phyloP scores from a whole-genome alignment of 1,140 invertebrate genomes.

The Ooceraea biroi region DNA sequence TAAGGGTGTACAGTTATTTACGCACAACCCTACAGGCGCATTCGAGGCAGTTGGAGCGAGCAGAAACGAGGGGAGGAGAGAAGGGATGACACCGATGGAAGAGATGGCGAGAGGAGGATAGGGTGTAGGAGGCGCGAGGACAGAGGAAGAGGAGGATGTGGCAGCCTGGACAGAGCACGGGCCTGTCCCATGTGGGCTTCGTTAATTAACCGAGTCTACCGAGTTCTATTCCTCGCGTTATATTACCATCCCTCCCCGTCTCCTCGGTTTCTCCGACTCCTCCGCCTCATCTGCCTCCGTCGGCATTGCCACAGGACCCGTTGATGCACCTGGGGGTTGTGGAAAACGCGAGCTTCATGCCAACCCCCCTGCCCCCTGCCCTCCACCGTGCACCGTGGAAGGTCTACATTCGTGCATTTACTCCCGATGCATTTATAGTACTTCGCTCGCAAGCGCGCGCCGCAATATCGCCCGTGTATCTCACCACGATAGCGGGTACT shows the following conservation, averaged over 20 bases:
- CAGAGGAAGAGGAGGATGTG: slow-evolving; percentile 7
- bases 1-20: slow-evolving; percentile 71
- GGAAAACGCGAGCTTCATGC: slow-evolving; percentile 40
- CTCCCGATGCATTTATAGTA: slow-evolving; percentile 56
- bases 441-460: slow-evolving; percentile 35
- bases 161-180: slow-evolving; percentile 67
- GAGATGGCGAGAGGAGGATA: slow-evolving; percentile 43
- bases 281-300: slow-evolving; percentile 42
- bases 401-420: slow-evolving; percentile 53
- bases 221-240: slow-evolving; percentile 77
- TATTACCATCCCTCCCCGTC: slow-evolving; percentile 58
- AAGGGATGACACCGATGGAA: slow-evolving; percentile 49
- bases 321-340: slow-evolving; percentile 67
- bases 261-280: slow-evolving; percentile 54
- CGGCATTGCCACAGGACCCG: slow-evolving; percentile 52
- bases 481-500: slow-evolving; percentile 14
- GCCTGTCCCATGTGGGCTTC: slow-evolving; percentile 78
- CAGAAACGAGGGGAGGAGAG: slow-evolving; percentile 25
- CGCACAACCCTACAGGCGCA: slow-evolving; percentile 55
- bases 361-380: background rate
- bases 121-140: slow-evolving; percentile 32
- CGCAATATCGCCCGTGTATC: slow-evolving; percentile 16
- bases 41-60: slow-evolving; percentile 22
- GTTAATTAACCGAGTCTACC: slow-evolving; percentile 80
- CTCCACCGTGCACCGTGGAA: background rate